Evolutionary conservation across 2,113 vertebrate genomes (phyloP), one percentile per base, ranked within the genome.

Genomic region (Neomonachus schauinslandi): DNA sequence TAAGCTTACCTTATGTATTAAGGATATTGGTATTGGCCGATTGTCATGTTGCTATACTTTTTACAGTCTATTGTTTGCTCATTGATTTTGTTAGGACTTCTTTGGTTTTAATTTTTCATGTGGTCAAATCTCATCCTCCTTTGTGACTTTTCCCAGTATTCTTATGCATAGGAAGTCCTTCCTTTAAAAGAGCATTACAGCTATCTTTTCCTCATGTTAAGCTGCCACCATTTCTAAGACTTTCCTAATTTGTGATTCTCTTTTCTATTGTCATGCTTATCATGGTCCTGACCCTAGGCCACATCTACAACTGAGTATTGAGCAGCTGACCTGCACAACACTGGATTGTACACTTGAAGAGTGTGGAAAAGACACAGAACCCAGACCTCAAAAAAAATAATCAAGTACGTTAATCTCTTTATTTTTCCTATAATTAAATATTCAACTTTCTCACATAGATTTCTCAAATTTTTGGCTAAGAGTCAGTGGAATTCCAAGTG

Each of bases 391-490:
- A 39, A 22, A 22, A n/a, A 39, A 72, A 46, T n/a, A 39, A 83
- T 67, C 31, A 55, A 61, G 2, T 71, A n/a, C n/a, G 57, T 86
- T 65, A 53, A 82, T 3, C 21, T 92, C 46, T 84, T 80, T 19
- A 46, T 71, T 91, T 97, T 95, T 51, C 26, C 21, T 36, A 0
- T 84, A 71, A 77, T 24, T 82, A 36, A 65, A 36, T 55, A 92
- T 72, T 88, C 14, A 2, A 49, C 71, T 79, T 89, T 96, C 28
- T 95, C 31, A 42, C 67, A 87, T 61, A 86, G 88, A 46, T 96
- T 8, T 53, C 31, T 96, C 72, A 77, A 77, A 96, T 97, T 94
- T 97, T 97, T 95, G 96, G 22, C 76, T 92, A 72, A 84, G 69
- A 96, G 72, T 81, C 92, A 77, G 94, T 83, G 93, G 71, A 97